These are phyloP conservation scores for Triplophysa rosa DNA, from an alignment of 2,113 vertebrate genomes.

Conservation along the genomic window DNA sequence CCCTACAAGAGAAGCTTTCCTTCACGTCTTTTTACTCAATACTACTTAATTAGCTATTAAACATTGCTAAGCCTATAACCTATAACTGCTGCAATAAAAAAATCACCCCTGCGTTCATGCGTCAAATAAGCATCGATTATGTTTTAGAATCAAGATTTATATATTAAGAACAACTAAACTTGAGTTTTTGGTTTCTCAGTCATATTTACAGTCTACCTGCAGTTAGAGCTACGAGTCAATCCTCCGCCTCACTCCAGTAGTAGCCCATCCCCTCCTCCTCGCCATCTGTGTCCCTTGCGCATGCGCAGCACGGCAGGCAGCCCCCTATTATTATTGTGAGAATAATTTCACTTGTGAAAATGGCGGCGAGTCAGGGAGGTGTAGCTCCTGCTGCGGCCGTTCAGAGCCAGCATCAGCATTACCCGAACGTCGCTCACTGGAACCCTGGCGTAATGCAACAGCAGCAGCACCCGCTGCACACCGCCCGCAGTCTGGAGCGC, in stretches of 20 bases:
- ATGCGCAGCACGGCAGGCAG: constrained; percentile 74
- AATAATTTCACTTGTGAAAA: constrained; percentile 80
- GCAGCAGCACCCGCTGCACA: constrained; percentile 78
- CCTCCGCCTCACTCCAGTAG: constrained; percentile 39
- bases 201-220: background rate
- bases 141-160: too few relatives aligned
- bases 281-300: constrained; percentile 62
- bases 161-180: background rate
- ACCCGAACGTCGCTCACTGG: constrained; percentile 83
- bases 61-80: too few relatives aligned
- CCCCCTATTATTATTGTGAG: constrained; percentile 74
- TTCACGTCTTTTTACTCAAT: too few relatives aligned
- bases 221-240: background rate
- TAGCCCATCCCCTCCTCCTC: constrained; percentile 64
- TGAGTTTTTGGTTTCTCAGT: background rate
- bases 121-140: too few relatives aligned
- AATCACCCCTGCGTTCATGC: too few relatives aligned
- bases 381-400: constrained; percentile 72
- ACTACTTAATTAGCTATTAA: too few relatives aligned
- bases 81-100: too few relatives aligned
- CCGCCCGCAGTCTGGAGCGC: constrained; percentile 89
- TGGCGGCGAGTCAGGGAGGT: constrained; percentile 88
- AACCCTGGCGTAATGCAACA: constrained; percentile 77
- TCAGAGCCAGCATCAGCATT: constrained; percentile 75
- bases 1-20: background rate